phyloP scores from a whole-genome alignment of 2,797 vertebrate species.

The Amniataba percoides region DNA sequence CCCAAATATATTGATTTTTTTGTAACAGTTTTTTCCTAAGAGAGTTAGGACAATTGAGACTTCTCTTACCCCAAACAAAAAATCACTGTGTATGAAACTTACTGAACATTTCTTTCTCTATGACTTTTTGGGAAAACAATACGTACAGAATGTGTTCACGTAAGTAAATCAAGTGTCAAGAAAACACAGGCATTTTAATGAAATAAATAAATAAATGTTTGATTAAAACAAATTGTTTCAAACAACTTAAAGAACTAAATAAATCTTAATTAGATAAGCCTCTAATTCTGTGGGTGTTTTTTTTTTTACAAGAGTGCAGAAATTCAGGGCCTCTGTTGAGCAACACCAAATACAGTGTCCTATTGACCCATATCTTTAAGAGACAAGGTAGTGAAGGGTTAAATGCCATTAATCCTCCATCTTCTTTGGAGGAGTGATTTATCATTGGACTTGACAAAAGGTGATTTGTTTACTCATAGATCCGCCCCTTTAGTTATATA shows the following conservation, averaged over 20 bases:
- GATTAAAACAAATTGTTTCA: background rate
- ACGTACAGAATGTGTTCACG: no score
- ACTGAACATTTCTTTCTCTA: background rate
- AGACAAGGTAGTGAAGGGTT: slow-evolving; percentile 61
- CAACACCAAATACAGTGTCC: slow-evolving; percentile 15
- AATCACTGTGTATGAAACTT: background rate
- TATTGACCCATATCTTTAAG: slow-evolving; percentile 38
- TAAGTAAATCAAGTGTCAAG: no score
- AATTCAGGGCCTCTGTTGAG: background rate
- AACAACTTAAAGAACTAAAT: background rate
- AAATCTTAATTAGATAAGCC: background rate
- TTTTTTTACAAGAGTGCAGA: background rate
- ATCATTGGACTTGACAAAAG: slow-evolving; percentile 78
- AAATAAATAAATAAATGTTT: background rate
- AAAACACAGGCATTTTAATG: no score
- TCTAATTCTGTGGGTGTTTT: background rate
- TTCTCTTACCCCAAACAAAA: background rate
- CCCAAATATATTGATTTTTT: background rate
- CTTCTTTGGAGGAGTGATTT: slow-evolving; percentile 71
- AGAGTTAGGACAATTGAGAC: background rate
- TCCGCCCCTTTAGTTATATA: slow-evolving; percentile 68
- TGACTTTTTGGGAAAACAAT: no score
- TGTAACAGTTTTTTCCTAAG: background rate
- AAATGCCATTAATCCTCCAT: slow-evolving; percentile 74
- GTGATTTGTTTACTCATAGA: slow-evolving; percentile 77